Conservation (phyloP, 2,888 invertebrate genomes). For the Drosophila formosana region DNA sequence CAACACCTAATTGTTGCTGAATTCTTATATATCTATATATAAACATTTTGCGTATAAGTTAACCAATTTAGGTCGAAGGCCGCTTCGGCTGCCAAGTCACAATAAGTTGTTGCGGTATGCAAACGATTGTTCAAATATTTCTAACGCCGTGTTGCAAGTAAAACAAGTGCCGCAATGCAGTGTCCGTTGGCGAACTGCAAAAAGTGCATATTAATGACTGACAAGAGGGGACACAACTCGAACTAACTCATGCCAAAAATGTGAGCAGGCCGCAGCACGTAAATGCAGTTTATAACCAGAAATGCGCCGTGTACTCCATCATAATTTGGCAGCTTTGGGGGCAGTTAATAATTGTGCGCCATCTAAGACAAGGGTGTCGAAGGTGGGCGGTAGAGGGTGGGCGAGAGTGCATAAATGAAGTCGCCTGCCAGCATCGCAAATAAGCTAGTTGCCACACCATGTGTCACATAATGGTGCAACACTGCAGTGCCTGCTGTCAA, state of each 20-base stretch:
- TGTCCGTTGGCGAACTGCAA: constrained; percentile 23
- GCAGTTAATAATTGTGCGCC: constrained; percentile 72
- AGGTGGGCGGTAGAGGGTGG: no score
- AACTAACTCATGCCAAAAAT: constrained; percentile 2
- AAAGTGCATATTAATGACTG: constrained; percentile 54
- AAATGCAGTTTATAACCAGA: constrained; percentile 52
- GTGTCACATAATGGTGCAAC: constrained; percentile 53
- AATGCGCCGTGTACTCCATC: constrained; percentile 61
- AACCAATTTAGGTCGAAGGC: background rate
- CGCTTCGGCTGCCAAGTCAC: constrained; percentile 28
- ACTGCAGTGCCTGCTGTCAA: constrained; percentile 76
- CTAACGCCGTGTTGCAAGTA: constrained; percentile 14
- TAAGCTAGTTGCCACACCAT: constrained; percentile 29
- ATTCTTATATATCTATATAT: no score
- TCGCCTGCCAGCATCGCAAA: constrained; percentile 3
- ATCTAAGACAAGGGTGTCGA: background rate
- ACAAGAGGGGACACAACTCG: constrained; percentile 19
- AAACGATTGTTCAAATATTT: constrained; percentile 48
- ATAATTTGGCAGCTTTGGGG: constrained; percentile 75
- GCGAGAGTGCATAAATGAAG: constrained; percentile 16
- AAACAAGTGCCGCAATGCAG: constrained; percentile 55
- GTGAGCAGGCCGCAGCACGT: constrained; percentile 43
- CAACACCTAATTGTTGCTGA: background rate
- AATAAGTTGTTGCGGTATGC: constrained; percentile 50
- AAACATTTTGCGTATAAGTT: background rate